Percentiles rank a stretch among this genome's conserved stretches.
Evolutionary conservation across 1,140 invertebrate genomes (phyloP).

Genomic region (Drosophila sucinea): DNA sequence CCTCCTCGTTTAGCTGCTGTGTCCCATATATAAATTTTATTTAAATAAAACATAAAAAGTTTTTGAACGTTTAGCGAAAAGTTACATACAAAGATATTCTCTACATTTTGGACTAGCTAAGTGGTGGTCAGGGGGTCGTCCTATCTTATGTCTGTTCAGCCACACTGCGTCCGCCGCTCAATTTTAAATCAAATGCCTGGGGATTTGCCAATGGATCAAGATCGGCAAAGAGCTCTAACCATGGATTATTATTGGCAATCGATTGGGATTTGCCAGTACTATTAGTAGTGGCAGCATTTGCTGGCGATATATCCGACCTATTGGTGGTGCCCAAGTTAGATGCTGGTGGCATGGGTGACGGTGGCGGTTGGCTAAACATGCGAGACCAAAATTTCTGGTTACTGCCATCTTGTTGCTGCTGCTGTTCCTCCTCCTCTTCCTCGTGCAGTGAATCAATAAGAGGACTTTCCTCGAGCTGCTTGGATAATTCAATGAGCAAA

Average conservation of each 20-base stretch:
- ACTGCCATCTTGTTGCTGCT: conserved; percentile 75
- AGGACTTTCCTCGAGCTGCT: conserved; percentile 62
- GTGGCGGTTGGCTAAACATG: conserved; percentile 56
- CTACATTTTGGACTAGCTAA: conserved; percentile 42
- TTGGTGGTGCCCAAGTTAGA: conserved; percentile 13
- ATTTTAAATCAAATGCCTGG: conserved; percentile 83
- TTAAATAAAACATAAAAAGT: conserved; percentile 76
- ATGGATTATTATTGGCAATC: conserved; percentile 83
- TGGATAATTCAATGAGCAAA: conserved; percentile 69
- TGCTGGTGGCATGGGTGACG: conserved; percentile 26
- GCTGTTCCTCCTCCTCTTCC: conserved; percentile 28
- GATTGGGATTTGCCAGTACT: conserved; percentile 27
- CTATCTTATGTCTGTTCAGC: conserved; percentile 70
- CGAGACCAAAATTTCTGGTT: conserved; percentile 76
- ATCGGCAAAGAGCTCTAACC: conserved; percentile 97
- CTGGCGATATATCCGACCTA: background rate
- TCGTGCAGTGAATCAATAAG: conserved; percentile 45
- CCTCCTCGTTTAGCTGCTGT: conserved; percentile 71
- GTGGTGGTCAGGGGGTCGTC: conserved; percentile 22
- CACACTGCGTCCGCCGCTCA: conserved; percentile 73
- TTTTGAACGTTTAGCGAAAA: conserved; percentile 81
- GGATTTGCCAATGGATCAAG: conserved; percentile 95
- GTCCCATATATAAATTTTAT: conserved; percentile 80
- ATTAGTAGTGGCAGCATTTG: background rate
- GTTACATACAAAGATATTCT: conserved; percentile 65